Evolutionary conservation across 2,113 vertebrate genomes (phyloP), one percentile per base, ranked within the genome.

Genomic region (Danio rerio): DNA sequence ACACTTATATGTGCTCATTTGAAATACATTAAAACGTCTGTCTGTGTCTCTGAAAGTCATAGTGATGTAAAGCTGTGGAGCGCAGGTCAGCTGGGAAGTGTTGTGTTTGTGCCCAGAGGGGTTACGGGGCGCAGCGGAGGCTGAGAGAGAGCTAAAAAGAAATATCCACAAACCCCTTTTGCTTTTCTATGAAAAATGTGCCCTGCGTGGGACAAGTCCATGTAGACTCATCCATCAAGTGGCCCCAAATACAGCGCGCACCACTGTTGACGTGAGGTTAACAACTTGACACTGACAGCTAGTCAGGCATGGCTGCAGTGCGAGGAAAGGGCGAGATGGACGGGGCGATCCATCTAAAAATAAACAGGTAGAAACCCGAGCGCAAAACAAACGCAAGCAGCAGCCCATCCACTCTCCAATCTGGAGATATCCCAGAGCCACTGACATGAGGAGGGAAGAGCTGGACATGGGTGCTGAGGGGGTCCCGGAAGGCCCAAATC

Each of bases 251-350:
- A 87, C 86, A 86, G 86, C 90, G 89, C 89, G 92, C 87, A 82
- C 91, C 89, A 74, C 92, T 91, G 92, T 90, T 94, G 93, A 95
- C 94, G 91, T 8, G 88, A 86, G 94, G 94, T 95, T 95, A 95
- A 95, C 94, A 94, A 94, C 94, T 94, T 93, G 93, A 93, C 94
- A 94, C 92, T 92, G 92, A 93, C 91, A 65, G 79, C 84, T 90
- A 90, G 88, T 89, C 89, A 91, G 87, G 90, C 85, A 89, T 88
- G 86, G 89, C 61, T 72, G 68, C 16, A 56, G 71, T 50, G 77
- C 40, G 70, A 56, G 56, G 52, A 65, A 21, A 43, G 69, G 11
- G 16, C 21, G 15, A 63, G 59, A 21, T 43, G 58, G n/a, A 74
- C 88, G 87, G 9, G 62, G 50, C 63, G 90, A 86, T 86, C 85